phyloP scores from a whole-genome alignment of 1,140 invertebrate genomes.

The Gerris buenoi region DNA sequence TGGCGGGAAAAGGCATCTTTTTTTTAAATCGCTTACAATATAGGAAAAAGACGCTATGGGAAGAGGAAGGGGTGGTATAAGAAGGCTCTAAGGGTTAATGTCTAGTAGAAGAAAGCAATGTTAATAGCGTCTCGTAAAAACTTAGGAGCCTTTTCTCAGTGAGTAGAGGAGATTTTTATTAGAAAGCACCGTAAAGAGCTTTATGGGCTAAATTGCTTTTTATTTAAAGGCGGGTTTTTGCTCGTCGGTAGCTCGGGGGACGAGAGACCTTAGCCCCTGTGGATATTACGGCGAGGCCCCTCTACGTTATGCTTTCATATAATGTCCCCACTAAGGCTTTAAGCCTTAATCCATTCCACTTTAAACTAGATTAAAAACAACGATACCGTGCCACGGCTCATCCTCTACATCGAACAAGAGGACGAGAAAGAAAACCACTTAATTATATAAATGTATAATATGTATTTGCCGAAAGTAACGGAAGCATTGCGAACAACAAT shows the following conservation, averaged over 20 bases:
- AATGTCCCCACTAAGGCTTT: not conserved
- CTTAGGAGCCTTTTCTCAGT: not conserved
- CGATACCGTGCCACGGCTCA: not conserved
- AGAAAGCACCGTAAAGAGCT: not conserved
- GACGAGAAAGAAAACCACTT: too few relatives aligned
- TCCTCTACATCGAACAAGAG: too few relatives aligned
- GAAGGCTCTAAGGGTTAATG: not conserved
- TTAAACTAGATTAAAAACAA: not conserved
- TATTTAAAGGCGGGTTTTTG: not conserved
- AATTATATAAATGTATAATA: too few relatives aligned
- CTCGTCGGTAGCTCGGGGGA: not conserved
- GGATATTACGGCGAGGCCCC: too few relatives aligned
- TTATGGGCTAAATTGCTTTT: not conserved
- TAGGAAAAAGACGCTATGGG: too few relatives aligned
- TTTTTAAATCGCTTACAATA: too few relatives aligned
- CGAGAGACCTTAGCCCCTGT: too few relatives aligned
- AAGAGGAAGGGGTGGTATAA: too few relatives aligned
- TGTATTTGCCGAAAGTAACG: too few relatives aligned
- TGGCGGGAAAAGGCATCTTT: too few relatives aligned
- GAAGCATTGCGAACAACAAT: too few relatives aligned
- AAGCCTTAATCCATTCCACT: not conserved
- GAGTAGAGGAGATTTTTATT: not conserved
- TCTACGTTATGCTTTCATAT: not conserved
- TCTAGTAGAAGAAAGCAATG: not conserved
- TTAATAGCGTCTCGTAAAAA: not conserved